A percentile compares a stretch with the other conserved stretches of the same genome.
Evolutionary conservation across 2,113 vertebrate species (phyloP).

Genomic region (Sprattus sprattus): DNA sequence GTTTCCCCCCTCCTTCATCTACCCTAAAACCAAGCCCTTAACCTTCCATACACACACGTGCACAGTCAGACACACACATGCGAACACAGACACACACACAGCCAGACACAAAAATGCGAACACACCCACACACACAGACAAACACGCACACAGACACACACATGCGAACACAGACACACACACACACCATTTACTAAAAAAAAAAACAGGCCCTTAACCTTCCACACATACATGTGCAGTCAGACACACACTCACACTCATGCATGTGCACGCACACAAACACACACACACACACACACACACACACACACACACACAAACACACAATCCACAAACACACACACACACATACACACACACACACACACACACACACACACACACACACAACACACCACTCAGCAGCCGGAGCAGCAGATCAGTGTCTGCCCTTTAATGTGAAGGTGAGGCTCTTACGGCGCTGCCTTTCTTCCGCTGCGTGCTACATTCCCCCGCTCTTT

Average conservation of each 20-base stretch:
- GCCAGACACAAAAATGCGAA: not conserved
- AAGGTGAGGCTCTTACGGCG: slow-evolving; percentile 42
- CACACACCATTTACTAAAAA: not conserved
- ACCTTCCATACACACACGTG: not conserved
- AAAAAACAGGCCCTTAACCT: not conserved
- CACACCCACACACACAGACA: not conserved
- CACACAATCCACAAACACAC: not conserved
- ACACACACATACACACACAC: too few relatives aligned
- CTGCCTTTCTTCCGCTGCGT: slow-evolving; percentile 29
- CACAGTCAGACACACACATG: not conserved
- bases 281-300: not conserved
- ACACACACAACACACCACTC: too few relatives aligned
- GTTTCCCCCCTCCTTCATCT: slow-evolving; percentile 39
- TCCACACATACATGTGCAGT: not conserved
- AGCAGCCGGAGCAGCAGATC: not conserved
- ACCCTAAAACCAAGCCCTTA: not conserved
- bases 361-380: too few relatives aligned
- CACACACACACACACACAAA: not conserved
- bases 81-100: not conserved
- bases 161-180: not conserved
- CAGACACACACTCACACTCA: not conserved
- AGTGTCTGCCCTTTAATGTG: slow-evolving; percentile 50
- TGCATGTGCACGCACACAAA: not conserved
- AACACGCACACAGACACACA: not conserved
- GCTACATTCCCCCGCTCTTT: slow-evolving; percentile 48